A percentile compares a stretch with the other conserved stretches of the same genome.
Conservation (phyloP, 2,888 invertebrate genomes). For the Ephialtes manifestator region DNA sequence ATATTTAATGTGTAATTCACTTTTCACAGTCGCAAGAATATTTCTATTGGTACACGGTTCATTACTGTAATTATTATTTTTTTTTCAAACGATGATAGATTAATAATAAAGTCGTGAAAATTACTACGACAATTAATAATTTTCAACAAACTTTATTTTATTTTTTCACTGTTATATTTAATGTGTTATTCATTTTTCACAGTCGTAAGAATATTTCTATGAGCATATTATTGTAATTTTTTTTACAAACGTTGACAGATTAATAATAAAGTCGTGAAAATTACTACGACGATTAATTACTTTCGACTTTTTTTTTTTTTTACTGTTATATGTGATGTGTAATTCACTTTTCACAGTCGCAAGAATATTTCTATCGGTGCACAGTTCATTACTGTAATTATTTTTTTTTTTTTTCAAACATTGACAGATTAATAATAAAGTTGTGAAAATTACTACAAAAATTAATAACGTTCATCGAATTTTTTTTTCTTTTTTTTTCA, state of each 20-base stretch:
- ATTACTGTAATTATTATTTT: too few relatives aligned
- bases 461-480: too few relatives aligned
- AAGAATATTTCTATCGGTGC: background rate
- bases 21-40: background rate
- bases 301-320: too few relatives aligned
- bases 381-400: background rate
- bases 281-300: too few relatives aligned
- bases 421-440: slow-evolving; percentile 40
- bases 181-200: too few relatives aligned
- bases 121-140: slow-evolving; percentile 25
- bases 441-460: too few relatives aligned
- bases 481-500: too few relatives aligned
- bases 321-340: background rate
- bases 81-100: too few relatives aligned
- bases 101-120: slow-evolving; percentile 37
- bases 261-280: too few relatives aligned
- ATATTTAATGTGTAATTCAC: background rate
- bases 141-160: slow-evolving; percentile 1
- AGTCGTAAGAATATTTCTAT: too few relatives aligned
- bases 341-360: slow-evolving; percentile 6
- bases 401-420: slow-evolving; percentile 28
- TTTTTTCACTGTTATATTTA: background rate
- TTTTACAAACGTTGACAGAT: too few relatives aligned
- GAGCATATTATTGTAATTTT: too few relatives aligned
- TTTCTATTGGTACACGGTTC: background rate